Conservation (phyloP, 1,140 invertebrate species). For the Saccostrea echinata region DNA sequence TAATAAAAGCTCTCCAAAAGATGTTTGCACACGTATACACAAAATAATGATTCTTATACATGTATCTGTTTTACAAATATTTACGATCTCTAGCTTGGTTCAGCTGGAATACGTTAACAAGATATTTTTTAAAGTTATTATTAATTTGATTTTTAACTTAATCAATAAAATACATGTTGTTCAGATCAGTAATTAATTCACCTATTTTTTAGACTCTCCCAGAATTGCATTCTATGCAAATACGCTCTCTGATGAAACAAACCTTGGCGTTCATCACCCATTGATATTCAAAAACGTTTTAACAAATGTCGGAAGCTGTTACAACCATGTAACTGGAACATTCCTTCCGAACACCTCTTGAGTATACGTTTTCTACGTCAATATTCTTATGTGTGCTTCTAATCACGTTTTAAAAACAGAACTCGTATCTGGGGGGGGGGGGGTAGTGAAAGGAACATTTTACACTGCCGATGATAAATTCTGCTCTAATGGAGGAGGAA, state of each 20-base stretch:
- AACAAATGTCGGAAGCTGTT: constrained; percentile 18
- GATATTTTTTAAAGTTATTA: too few species aligned
- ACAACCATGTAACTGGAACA: constrained; percentile 3
- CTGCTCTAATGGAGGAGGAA: constrained; percentile 7
- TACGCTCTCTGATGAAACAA: neutral
- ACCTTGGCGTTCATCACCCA: neutral
- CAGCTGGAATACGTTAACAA: too few species aligned
- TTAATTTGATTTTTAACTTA: too few species aligned
- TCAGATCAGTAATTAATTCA: too few species aligned
- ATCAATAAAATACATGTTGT: too few species aligned
- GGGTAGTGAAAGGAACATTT: neutral
- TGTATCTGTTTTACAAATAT: too few species aligned
- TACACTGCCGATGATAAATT: neutral
- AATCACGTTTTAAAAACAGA: neutral
- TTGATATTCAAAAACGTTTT: neutral
- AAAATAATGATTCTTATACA: too few species aligned
- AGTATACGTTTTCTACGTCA: neutral
- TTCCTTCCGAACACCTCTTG: constrained; percentile 1
- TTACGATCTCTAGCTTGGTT: too few species aligned
- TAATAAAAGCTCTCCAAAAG: too few species aligned
- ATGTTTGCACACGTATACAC: too few species aligned
- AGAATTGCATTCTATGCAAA: constrained; percentile 21
- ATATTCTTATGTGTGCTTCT: neutral
- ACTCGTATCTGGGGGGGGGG: neutral
- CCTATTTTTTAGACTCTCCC: neutral